Base-by-base conservation (phyloP, 1,140 invertebrate species). In the Drosophila seguyi region DNA sequence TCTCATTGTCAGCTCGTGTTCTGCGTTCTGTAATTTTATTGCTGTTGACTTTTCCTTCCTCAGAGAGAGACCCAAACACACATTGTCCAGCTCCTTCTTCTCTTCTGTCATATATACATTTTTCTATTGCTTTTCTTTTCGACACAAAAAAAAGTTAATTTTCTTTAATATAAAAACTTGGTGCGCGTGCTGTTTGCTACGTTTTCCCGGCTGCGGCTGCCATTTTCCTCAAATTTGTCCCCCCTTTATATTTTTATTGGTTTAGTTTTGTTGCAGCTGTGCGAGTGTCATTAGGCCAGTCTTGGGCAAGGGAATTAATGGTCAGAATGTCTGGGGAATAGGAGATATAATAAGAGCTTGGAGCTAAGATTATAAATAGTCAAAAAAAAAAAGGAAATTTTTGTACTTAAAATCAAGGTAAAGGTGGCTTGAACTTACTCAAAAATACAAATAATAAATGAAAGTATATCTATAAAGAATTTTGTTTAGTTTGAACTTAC, bases 111-210 rank as follows among this genome's bases (percentile, higher is more conserved):
- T 69, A 68, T 38, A 55, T 42, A 36, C 18, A 48, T 48, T 76
- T 68, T 55, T 77, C 73, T 77, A 77, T 76, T 50, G 75, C 56
- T 57, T 63, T 71, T 61, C 38, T 76, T 48, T 6, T 34, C 7
- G 39, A 11, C 47, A 45, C 20, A 11, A 18, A 66, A 31, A 41
- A 42, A 45, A 77, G 57, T 78, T 78, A 78, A 78, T 78, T 78
- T 78, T 61, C 65, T 78, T 78, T 78, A 20, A 38, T 76, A 58
- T 63, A 71, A 72, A 71, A 78, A 78, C 74, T 77, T 77, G 59
- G 75, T 78, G 75, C 65, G 65, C 75, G 75, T 78, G 75, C 75
- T 78, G 75, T 76, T 76, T 78, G 74, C 52, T 78, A 57, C 75
- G 56, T 77, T 77, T 76, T 69, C 7, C n/a, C 55, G n/a, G n/a